phyloP scores from a whole-genome alignment of 2,113 vertebrate genomes.

The Micronycteris hirsuta region DNA sequence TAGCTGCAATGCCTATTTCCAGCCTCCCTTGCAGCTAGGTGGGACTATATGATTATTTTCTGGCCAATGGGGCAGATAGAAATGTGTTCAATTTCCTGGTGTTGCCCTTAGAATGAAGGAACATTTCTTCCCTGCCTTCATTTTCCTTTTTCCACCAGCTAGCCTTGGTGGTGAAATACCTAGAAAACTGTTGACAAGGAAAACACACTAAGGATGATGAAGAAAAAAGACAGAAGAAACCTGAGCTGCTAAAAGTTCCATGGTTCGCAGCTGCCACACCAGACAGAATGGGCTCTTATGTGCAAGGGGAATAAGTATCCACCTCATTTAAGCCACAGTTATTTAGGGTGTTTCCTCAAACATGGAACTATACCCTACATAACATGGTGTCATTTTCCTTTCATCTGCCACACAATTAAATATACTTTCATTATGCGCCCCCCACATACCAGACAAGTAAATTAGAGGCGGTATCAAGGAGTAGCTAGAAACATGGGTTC shows the following conservation, averaged over 20 bases:
- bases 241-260: neutral
- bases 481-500: neutral
- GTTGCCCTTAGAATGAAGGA: neutral
- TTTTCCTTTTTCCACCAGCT: neutral
- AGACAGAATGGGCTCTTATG: neutral
- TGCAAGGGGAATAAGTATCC: neutral
- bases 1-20: neutral
- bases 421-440: neutral
- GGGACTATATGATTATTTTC: neutral
- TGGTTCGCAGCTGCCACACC: neutral
- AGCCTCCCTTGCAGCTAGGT: slow-evolving; percentile 29
- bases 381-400: neutral
- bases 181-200: neutral
- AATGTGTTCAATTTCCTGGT: neutral
- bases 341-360: neutral
- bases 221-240: neutral
- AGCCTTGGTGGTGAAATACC: neutral
- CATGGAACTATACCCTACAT: neutral
- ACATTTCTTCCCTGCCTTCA: neutral
- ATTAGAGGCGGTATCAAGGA: neutral
- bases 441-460: neutral
- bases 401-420: neutral
- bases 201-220: neutral
- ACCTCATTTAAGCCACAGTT: neutral
- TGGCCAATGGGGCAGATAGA: neutral